Evolutionary conservation across 2,797 vertebrate genomes (phyloP), one percentile per base, ranked within the genome.

Genomic region (Rhabdophis nuchalis): DNA sequence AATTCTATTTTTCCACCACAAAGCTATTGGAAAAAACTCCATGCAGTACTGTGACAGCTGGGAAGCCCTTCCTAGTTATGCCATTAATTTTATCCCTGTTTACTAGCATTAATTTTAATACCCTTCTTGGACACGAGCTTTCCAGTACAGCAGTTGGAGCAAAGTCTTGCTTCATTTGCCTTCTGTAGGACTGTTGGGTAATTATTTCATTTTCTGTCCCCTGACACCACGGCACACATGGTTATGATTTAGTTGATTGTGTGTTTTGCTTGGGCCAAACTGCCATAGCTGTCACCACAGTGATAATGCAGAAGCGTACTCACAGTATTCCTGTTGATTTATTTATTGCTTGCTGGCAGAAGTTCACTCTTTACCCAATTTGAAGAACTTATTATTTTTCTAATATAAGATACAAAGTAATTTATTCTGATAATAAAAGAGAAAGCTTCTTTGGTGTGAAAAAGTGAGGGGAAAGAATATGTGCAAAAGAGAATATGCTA

Each of bases 71-170:
- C 94, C 90, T 91, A 93, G 91, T 85, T 87, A 72, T 92, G 93
- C 92, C 93, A 92, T 95, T 95, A 1, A 92, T 96, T 96, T 95
- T 95, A 94, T 96, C 61, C 95, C 93, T 96, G 95, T 96, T 96
- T 96, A 95, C 93, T 93, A 93, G 94, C 95, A 95, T 96, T 96
- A 94, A 96, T 96, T 96, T 96, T 96, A 96, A 96, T 93, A 92
- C 87, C 94, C 95, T 96, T 93, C 92, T 87, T 90, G 94, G 91
- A 92, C 94, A 94, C 94, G 93, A 95, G 95, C 95, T 93, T 95
- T 93, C 91, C 95, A 91, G 91, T 93, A 86, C 91, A 94, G 72
- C 23, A 32, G 91, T 94, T 20, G 16, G 92, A 96, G 93, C 90
- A 96, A 96, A 94, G 94, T 94, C 95, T 91, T 94, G 89, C 36